A percentile compares a stretch with the other conserved stretches of the same genome.
phyloP scores from a whole-genome alignment of 2,113 vertebrate species.

The Chloroceryle aenea region DNA sequence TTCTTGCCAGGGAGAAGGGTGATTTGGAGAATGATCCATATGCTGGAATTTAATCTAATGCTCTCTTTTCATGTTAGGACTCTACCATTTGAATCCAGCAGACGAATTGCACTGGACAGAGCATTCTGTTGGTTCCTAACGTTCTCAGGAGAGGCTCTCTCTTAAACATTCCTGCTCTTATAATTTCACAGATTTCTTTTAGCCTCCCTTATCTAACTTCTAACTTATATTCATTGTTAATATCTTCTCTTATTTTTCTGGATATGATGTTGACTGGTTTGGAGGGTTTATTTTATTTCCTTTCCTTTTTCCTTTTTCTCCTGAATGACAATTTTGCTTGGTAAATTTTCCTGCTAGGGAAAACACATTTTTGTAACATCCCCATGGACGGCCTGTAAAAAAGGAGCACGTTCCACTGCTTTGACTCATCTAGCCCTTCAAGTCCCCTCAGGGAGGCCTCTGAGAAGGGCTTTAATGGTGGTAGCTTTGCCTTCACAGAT shows the following conservation, averaged over 20 bases:
- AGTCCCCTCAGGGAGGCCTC: not conserved
- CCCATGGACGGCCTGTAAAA: not conserved
- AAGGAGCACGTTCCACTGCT: not conserved
- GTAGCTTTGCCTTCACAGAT: not conserved
- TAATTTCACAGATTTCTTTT: not conserved
- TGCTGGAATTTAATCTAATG: not conserved
- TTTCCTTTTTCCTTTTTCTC: not conserved
- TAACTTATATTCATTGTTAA: constrained; percentile 28
- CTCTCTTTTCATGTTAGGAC: not conserved
- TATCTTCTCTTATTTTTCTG: constrained; percentile 2
- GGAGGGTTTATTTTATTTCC: not conserved
- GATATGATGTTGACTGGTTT: not conserved
- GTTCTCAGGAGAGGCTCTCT: not conserved
- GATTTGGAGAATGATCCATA: not conserved
- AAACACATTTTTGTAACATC: not conserved
- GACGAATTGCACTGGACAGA: not conserved
- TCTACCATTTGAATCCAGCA: not conserved
- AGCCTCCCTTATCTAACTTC: constrained; percentile 16
- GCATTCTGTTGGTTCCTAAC: not conserved
- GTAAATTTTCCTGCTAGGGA: not conserved
- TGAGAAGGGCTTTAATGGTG: not conserved
- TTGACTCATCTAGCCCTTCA: not conserved
- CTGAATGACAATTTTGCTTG: not conserved
- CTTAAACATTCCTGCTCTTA: not conserved
- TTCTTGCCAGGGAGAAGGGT: not conserved